Base-by-base conservation (phyloP, 2,888 invertebrate genomes). In the Meloe dianella region DNA sequence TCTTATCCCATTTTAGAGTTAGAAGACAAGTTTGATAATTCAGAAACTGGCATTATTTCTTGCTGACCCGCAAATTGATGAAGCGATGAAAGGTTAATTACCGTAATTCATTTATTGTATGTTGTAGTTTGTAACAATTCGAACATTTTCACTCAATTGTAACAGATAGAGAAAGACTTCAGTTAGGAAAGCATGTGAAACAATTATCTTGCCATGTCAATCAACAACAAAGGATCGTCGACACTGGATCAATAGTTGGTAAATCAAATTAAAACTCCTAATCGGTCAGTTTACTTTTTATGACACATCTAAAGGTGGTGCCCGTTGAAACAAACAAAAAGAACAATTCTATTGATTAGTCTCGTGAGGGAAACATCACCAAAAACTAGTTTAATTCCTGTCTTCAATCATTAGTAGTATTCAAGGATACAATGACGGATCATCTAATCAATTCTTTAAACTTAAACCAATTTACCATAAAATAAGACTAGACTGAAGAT, bases 71-170 rank as follows among this genome's bases (percentile, higher is more conserved):
- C 51, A 60, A 68, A 65, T 68, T 68, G 65, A 68, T 68, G 65
- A 63, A 66, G 65, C 63, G 63, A 61, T 69, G 69, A 64, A 68
- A 64, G 68, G 63, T 68, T 68, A 66, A 69, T 69, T 69, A 66
- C 64, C 10, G 47, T 47, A 47, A 20, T 20, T 51, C 22, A 12
- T 51, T 51, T 22, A 51, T 51, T 51, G 47, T 51, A 14, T 5
- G 38, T 38, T 32, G 32, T 38, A n/a, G n/a, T n/a, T n/a, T n/a
- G 38, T 9, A 9, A 32, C 32, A 32, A 32, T 32, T 9, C 14
- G n/a, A 35, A 35, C 10, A 14, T 14, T 35, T 35, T 17, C n/a
- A 41, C 35, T 29, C 29, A 32, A n/a, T n/a, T n/a, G 10, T 32
- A 32, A 32, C 12, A 32, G 32, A 38, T 12, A 38, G 1, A 38